phyloP scores from a whole-genome alignment of 2,797 vertebrate species.

The Danio aesculapii region DNA sequence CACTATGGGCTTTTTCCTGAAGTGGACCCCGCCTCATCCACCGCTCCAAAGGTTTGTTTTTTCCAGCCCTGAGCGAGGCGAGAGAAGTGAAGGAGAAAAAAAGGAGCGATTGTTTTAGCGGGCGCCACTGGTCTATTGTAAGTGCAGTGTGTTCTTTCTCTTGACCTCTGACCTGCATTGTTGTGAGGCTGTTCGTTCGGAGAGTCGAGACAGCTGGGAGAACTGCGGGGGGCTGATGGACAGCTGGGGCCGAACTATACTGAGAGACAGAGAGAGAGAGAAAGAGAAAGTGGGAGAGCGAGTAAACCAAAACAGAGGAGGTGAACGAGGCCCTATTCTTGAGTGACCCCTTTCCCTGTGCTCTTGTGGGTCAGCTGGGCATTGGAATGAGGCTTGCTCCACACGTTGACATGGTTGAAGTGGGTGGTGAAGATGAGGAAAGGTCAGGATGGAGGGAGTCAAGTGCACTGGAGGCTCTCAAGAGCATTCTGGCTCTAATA shows the following conservation, averaged over 20 bases:
- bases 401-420: conserved; percentile 62
- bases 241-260: conserved; percentile 63
- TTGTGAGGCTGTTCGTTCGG: conserved; percentile 76
- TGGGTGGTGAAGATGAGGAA: conserved; percentile 18
- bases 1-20: conserved; percentile 68
- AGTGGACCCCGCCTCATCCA: conserved; percentile 70
- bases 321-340: conserved; percentile 69
- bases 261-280: conserved; percentile 76
- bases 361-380: conserved; percentile 62
- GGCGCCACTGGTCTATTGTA: conserved; percentile 84
- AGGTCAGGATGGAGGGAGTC: conserved; percentile 66
- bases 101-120: conserved; percentile 80
- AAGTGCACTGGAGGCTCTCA: conserved; percentile 58
- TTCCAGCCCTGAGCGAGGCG: conserved; percentile 76
- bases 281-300: conserved; percentile 59
- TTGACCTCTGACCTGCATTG: conserved; percentile 85
- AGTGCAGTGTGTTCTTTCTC: conserved; percentile 87
- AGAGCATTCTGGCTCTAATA: conserved; percentile 53
- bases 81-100: conserved; percentile 73
- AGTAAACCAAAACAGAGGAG: conserved; percentile 66
- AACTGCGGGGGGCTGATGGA: conserved; percentile 73
- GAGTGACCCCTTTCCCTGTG: conserved; percentile 37
- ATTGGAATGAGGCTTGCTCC: conserved; percentile 74
- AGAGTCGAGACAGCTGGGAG: conserved; percentile 84
- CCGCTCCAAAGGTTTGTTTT: conserved; percentile 80